Conservation (phyloP, 2,797 vertebrate species). For the Sylvilagus floridanus region DNA sequence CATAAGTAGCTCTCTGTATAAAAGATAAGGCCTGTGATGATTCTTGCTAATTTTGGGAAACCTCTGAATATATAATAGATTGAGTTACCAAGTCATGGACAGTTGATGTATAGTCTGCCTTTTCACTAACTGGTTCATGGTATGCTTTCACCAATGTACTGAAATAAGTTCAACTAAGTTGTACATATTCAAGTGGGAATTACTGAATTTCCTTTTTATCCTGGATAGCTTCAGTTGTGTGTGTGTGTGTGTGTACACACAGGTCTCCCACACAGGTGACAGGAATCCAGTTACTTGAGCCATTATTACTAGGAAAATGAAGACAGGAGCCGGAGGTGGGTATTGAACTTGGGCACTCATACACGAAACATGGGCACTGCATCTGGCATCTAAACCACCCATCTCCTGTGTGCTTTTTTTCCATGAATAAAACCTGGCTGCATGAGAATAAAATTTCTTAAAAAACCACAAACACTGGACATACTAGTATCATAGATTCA, state of each 20-base stretch:
- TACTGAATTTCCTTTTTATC: slow-evolving; percentile 32
- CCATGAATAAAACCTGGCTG: not conserved
- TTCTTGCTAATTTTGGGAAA: slow-evolving; percentile 31
- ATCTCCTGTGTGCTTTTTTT: not conserved
- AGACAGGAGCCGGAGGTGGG: no score
- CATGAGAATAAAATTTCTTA: slow-evolving; percentile 3
- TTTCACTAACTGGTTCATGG: not conserved
- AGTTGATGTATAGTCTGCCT: not conserved
- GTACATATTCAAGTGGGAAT: not conserved
- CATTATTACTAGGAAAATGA: no score
- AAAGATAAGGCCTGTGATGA: slow-evolving; percentile 16
- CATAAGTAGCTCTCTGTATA: not conserved
- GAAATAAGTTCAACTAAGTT: not conserved
- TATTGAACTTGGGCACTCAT: no score
- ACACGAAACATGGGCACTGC: no score
- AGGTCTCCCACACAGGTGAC: no score
- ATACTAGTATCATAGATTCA: not conserved
- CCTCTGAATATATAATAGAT: not conserved
- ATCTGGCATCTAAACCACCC: no score
- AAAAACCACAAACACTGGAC: not conserved
- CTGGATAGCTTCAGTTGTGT: slow-evolving; percentile 7
- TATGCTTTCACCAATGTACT: not conserved
- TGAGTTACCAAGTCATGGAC: not conserved
- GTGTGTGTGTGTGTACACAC: not conserved
- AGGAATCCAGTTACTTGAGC: no score